A percentile compares a stretch with the other conserved stretches of the same genome.
phyloP scores from a whole-genome alignment of 2,113 vertebrate species.

The Marmota flaviventris region DNA sequence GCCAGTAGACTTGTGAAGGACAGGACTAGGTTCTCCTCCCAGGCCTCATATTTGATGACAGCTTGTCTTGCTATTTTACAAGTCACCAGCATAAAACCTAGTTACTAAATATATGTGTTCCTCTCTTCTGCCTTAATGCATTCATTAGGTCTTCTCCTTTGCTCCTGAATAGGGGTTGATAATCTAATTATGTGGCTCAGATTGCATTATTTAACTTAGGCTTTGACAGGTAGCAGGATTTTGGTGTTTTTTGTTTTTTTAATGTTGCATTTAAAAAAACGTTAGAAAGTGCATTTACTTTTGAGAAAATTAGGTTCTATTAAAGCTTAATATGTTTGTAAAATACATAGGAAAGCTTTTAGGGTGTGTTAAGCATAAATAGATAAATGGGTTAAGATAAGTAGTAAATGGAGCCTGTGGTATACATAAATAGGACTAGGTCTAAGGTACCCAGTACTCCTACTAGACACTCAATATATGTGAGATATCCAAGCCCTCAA shows the following conservation, averaged over 20 bases:
- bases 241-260: not conserved
- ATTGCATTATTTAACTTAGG: not conserved
- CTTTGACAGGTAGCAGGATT: not conserved
- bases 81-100: too few relatives aligned
- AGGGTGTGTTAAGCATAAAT: not conserved
- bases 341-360: not conserved
- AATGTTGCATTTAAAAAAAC: too few relatives aligned
- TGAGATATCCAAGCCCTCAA: not conserved
- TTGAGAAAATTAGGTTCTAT: not conserved
- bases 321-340: not conserved
- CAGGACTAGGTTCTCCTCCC: too few relatives aligned
- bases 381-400: not conserved
- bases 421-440: not conserved
- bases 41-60: too few relatives aligned
- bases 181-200: not conserved
- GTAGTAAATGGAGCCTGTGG: not conserved
- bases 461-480: not conserved
- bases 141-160: not conserved
- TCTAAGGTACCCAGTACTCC: not conserved
- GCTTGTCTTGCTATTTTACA: too few relatives aligned
- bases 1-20: too few relatives aligned
- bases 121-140: not conserved
- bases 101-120: too few relatives aligned
- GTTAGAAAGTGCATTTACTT: not conserved
- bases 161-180: not conserved